Evolutionary conservation across 1,140 invertebrate species (phyloP), one percentile per base, ranked within the genome.

Genomic region (Drosophila navojoa): DNA sequence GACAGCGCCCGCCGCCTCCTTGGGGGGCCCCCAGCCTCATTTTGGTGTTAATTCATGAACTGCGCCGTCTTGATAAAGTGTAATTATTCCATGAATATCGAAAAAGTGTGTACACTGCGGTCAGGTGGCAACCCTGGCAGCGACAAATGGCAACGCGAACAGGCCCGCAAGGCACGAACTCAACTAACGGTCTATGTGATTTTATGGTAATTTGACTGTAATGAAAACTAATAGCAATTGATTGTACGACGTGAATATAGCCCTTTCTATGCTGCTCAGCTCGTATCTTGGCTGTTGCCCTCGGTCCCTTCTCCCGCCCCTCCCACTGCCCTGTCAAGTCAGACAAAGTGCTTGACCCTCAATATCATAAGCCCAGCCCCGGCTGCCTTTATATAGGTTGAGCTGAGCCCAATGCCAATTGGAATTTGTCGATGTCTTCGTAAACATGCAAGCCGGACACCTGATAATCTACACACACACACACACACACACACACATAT

Each of bases 201-300:
- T 87, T 87, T 87, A 89, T 87, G 82, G 84, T 87, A 87, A 89
- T 87, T 87, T 82, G 76, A 60, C 70, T 82, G 62, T 87, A 87
- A 87, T 87, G 82, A 87, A 87, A 87, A 87, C 82, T 87, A 89
- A 87, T 87, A 82, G 82, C 82, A 87, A 87, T 87, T 87, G 82
- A 87, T 87, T 87, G 79, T 82, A 74, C 76, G 76, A 87, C 82
- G 84, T 87, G 82, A 78, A 75, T 71, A 81, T 71, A 81, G 76
- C 54, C 68, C 68, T 70, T 84, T 70, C 58, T 11, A 38, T 38
- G 35, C 35, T 11, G 32, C 32, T 10, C 32, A 29, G 13, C 25
- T 32, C 13, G 16, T 52, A n/a, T 54, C 13, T 57, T 64, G 59
- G 63, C 45, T 11, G 45, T 10, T 35, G 35, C 47, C n/a, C 0